phyloP scores from a whole-genome alignment of 2,888 invertebrate genomes.

The Thelaira solivaga region DNA sequence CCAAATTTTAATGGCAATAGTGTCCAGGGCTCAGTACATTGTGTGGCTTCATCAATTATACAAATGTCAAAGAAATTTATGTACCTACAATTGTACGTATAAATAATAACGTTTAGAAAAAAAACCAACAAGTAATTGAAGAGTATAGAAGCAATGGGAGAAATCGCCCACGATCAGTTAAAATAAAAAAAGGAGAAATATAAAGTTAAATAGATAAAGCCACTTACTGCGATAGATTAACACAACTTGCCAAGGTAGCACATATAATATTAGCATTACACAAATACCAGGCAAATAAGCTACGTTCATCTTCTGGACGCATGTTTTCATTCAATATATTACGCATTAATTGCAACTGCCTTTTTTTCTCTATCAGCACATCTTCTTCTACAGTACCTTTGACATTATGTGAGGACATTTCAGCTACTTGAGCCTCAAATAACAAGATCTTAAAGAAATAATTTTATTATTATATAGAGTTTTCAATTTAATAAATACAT shows the following conservation, averaged over 20 bases:
- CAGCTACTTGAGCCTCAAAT: slow-evolving; percentile 48
- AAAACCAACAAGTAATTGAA: no score
- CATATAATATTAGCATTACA: slow-evolving; percentile 83
- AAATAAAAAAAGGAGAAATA: no score
- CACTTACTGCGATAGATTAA: slow-evolving; percentile 72
- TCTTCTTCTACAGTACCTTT: slow-evolving; percentile 66
- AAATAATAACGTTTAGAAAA: no score
- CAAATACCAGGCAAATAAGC: slow-evolving; percentile 75
- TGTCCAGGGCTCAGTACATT: slow-evolving; percentile 89
- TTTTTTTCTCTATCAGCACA: slow-evolving; percentile 71
- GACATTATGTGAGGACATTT: slow-evolving; percentile 59
- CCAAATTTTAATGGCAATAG: slow-evolving; percentile 87
- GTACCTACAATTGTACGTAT: no score
- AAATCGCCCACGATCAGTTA: no score
- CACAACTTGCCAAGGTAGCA: slow-evolving; percentile 83
- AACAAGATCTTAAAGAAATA: slow-evolving; percentile 45
- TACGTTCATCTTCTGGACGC: slow-evolving; percentile 67
- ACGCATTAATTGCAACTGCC: slow-evolving; percentile 64
- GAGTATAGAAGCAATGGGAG: no score
- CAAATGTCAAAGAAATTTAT: slow-evolving; percentile 80
- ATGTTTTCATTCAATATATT: slow-evolving; percentile 66
- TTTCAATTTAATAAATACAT: neutral
- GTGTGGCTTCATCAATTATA: slow-evolving; percentile 92
- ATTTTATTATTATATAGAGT: no score
- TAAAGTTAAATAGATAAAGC: no score